Evolutionary conservation across 35 echinoderm and acorn worm species (phyloP), one percentile per base, ranked within the genome.

Genomic region (Ophiothrix spiculata): DNA sequence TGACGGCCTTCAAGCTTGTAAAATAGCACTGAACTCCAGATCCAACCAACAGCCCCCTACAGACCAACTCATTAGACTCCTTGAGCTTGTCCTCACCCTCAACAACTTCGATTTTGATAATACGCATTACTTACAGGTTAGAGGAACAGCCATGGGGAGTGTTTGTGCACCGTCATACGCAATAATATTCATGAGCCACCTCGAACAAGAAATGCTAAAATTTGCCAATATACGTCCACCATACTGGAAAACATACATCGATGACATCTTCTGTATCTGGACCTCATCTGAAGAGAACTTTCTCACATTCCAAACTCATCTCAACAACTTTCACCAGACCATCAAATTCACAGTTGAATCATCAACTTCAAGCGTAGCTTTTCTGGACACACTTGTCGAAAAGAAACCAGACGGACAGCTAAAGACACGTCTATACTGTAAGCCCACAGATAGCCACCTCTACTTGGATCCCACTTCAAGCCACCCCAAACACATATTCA

Each of bases 261-360:
- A 69, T 69, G 60, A 69, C 60, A 25, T 69, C 23, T 69, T 69
- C 25, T 69, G 17, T 25, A 69, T 69, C 2, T 69, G 60, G 60
- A 69, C 60, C 23, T 4, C 16, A 4, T 12, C 60, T 69, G 60
- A 69, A 69, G 6, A 69, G 23, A 1, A 15, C 4, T 69, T 69
- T n/a, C 3, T 2, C 17, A 19, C 6, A 6, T 69, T 69, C 60
- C 17, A 15, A n/a, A 69, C 3, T 69, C 60, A 69, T 69, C 4
- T 69, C 60, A 69, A 69, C 23, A 4, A 15, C 29, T 69, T 69
- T 28, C 60, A 15, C 25, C 56, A 38, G 33, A 89, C 32, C 17
- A 89, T 82, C 54, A 89, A 89, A 82, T 89, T 89, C 60, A 69
- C 60, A 6, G 17, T 69, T 69, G 60, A 69, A 25, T 69, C 60